Conservation (phyloP, 2,888 invertebrate species). For the Campoplex capitator region DNA sequence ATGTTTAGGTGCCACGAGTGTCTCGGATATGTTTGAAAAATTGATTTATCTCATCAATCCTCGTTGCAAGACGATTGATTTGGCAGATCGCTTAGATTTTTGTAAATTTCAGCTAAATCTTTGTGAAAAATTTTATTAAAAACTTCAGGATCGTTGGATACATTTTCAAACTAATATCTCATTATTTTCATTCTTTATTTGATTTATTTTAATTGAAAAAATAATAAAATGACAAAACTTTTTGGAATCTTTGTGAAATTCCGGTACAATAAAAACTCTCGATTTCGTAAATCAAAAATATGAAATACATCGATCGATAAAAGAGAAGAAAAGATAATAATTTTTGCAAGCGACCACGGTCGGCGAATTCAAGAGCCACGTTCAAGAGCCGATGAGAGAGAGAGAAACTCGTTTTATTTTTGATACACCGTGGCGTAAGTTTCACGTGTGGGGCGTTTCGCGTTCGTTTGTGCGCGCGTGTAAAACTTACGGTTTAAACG, state of each 20-base stretch:
- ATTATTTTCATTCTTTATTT: no score
- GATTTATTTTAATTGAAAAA: no score
- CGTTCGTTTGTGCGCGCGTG: slow-evolving; percentile 2
- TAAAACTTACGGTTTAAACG: slow-evolving; percentile 61
- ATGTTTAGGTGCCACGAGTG: no score
- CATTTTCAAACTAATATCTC: no score
- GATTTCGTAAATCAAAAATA: neutral
- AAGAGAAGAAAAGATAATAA: neutral
- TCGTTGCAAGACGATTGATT: neutral
- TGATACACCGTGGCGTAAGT: slow-evolving; percentile 62
- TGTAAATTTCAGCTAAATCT: neutral
- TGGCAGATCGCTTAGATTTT: neutral
- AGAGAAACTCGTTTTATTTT: slow-evolving; percentile 70
- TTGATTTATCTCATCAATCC: no score
- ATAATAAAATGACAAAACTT: neutral
- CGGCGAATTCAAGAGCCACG: slow-evolving; percentile 34
- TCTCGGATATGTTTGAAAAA: no score
- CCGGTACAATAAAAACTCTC: neutral
- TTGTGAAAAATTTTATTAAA: no score
- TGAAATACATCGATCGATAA: neutral
- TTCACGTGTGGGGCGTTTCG: slow-evolving; percentile 33
- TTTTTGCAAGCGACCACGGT: slow-evolving; percentile 12
- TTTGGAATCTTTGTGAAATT: neutral
- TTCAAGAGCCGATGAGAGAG: slow-evolving; percentile 15
- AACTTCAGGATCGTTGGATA: no score